Evolutionary conservation across 2,113 vertebrate species (phyloP), one percentile per base, ranked within the genome.

Genomic region (Pionites leucogaster): DNA sequence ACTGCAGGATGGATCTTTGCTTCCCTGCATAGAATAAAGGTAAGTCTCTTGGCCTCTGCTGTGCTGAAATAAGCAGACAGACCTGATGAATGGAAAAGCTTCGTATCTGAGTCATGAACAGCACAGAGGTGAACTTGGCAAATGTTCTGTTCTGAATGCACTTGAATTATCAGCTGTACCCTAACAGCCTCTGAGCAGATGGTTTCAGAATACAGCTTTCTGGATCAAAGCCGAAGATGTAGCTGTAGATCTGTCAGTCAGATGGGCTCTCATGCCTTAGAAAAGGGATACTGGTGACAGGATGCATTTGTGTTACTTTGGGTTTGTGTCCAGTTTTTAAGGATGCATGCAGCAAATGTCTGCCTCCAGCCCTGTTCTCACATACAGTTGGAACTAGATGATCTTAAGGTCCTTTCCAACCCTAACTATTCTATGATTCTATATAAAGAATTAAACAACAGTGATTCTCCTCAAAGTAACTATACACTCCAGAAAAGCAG

Each of bases 1-100:
- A 24, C 42, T 33, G 80, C 62, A 46, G 55, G 24, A 29, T 7
- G 13, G 86, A 67, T 71, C 81, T 89, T 37, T 68, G 53, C 41
- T 84, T 86, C 35, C 33, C 44, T 83, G 77, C 10, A 0, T 3
- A 82, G 68, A 93, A 90, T 63, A 59, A 42, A 93, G 90, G 35
- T 68, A 65, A 86, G 37, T 77, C 49, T 72, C 37, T 57, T 24
- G 35, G 53, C 33, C 84, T 95, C 87, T 80, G 59, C 64, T 72
- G 90, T 77, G 81, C 68, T 81, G 77, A 81, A 81, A 91, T 82
- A 89, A 89, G 49, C 77, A 89, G 90, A 83, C 90, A 96, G 77
- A 80, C 81, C 59, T 84, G 77, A 60, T 69, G 77, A 84, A 86
- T 81, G 47, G 68, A 64, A 80, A 76, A 91, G 44, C 59, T 13